A percentile compares a stretch with the other conserved stretches of the same genome.
phyloP scores from a whole-genome alignment of 2,888 invertebrate species.

The Octonoba sinensis region DNA sequence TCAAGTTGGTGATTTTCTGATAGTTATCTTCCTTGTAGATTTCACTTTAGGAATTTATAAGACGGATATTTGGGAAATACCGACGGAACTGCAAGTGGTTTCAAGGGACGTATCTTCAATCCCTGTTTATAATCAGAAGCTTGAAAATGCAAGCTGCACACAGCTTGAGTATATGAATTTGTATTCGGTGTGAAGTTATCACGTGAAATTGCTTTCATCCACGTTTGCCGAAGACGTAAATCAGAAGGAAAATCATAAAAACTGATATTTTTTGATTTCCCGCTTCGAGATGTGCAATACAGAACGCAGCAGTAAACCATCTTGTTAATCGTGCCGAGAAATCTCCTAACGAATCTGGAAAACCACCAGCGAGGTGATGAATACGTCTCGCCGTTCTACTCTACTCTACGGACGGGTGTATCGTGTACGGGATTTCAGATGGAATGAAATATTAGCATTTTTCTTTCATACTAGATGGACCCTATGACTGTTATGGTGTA shows the following conservation, averaged over 20 bases:
- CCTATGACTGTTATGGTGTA: too few relatives aligned
- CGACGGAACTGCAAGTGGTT: not conserved
- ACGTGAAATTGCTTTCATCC: not conserved
- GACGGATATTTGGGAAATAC: not conserved
- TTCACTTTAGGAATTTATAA: not conserved
- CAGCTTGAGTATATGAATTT: not conserved
- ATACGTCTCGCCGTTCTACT: too few relatives aligned
- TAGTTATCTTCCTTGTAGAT: not conserved
- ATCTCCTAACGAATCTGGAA: too few relatives aligned
- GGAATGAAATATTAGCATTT: too few relatives aligned
- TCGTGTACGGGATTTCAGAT: too few relatives aligned
- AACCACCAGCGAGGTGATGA: too few relatives aligned
- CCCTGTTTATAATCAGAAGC: not conserved
- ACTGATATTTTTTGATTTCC: not conserved
- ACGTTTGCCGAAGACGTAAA: not conserved
- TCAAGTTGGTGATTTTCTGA: not conserved
- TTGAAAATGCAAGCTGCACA: not conserved
- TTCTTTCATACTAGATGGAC: too few relatives aligned
- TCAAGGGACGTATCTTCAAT: not conserved
- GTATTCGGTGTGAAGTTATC: constrained; percentile 1
- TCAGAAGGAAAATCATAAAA: not conserved
- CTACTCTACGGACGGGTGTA: too few relatives aligned
- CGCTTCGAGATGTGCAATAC: not conserved
- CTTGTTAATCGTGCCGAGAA: too few relatives aligned
- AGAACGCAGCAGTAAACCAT: not conserved